Base-by-base conservation (phyloP, 1,140 invertebrate species). In the Drosophila arawakana region DNA sequence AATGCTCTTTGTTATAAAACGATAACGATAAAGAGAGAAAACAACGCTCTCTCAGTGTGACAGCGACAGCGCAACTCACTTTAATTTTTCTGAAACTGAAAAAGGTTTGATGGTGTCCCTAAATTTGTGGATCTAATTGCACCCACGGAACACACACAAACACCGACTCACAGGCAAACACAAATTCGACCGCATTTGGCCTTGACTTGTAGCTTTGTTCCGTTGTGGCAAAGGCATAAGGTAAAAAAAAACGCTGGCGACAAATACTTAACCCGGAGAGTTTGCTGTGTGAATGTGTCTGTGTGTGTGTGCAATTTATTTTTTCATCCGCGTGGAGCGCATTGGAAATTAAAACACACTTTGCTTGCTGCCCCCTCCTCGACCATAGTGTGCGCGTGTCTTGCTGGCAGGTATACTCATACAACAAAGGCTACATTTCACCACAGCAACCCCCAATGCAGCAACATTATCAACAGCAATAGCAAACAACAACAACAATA, bases 301-400 rank as follows among this genome's bases (percentile, higher is more conserved):
- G 73, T 62, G 78, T 72, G 61, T 74, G 78, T 75, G 78, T 81
- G 70, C 78, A 85, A 75, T 77, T 86, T 83, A 75, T 72, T 88
- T 84, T 72, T 71, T 68, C 76, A 73, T 73, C 61, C 55, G 68
- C 73, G 67, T 75, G 67, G 67, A 75, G 39, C 59, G 54, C 67
- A 63, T 34, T 57, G 21, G n/a, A 5, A 9, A 57, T 57, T 35
- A 63, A 65, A 76, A 54, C 15, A 68, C 57, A 49, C 34, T 57
- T 57, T 41, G 18, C 21, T 39, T 41, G n/a, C 7, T 34, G n/a
- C 7, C 21, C 13, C 30, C 47, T 34, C 21, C 62, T 30, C 25
- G 25, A 30, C 25, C 25, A 30, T 30, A 59, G 52, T 61, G 61
- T 50, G 52, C 74, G 78, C 70, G 81, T 84, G 81, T 50, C 71